Evolutionary conservation across 2,888 invertebrate species (phyloP), one percentile per base, ranked within the genome.

Genomic region (Oxystoma pomonae): DNA sequence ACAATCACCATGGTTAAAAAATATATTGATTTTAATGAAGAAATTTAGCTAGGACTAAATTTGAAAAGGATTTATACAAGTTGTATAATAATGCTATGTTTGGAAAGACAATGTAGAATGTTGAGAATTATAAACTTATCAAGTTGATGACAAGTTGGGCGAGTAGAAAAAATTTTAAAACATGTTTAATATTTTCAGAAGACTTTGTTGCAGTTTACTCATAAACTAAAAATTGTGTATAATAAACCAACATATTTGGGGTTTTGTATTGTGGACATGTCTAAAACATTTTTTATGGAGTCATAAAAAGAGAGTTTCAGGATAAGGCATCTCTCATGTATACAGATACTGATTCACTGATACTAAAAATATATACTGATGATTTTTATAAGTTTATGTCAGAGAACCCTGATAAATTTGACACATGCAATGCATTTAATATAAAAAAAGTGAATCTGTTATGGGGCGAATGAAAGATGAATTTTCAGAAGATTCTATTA

Each of bases 401-500:
- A 7, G 49, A 58, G 16, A 58, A 58, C 18, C 50, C 19, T 12
- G 49, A 58, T n/a, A 57, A 9, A 58, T 59, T 59, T 20, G 52
- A 59, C 20, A 59, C 59, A 16, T 59, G 52, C 1, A 59, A 59
- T 21, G 17, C 1, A n/a, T 20, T 5, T 20, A 59, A 58, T 58
- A 63, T 65, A 16, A 57, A 9, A 49, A 51, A 49, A 60, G 17
- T 1, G 9, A 22, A 19, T 57, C 61, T 12, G 22, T 63, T 12
- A 20, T 64, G 20, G 61, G 61, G 20, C 53, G 55, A 16, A 22
- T 66, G 51, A 63, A 66, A 35, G 61, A 63, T 61, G 61, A 66
- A 18, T 57, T 57, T 35, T 49, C 56, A 1, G 56, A 16, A 9
- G 58, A 61, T 20, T 56, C 62, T 3, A 59, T 63, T 49, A 61